Percentiles rank a stretch among this genome's conserved stretches.
Conservation (phyloP, 2,888 invertebrate species). For the Rotaria sp. region DNA sequence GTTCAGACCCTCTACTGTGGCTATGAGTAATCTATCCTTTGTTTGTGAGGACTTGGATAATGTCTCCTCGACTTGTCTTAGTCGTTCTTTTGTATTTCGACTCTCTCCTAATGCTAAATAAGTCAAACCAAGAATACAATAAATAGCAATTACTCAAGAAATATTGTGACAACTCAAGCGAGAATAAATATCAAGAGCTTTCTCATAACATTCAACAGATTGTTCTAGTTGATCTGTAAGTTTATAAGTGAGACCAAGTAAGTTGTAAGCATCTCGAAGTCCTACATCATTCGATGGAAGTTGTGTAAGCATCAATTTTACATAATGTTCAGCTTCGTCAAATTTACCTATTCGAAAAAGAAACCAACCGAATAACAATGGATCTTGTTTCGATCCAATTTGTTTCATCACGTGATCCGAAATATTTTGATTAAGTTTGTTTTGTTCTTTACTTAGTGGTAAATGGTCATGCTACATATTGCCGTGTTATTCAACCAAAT, state of each 20-base stretch:
- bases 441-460: not conserved
- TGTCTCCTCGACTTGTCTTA: not conserved
- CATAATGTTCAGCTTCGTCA: not conserved
- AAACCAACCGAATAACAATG: not conserved
- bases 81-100: not conserved
- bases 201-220: not conserved
- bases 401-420: not conserved
- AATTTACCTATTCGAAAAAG: not conserved
- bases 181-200: not conserved
- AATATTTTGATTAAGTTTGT: not conserved
- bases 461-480: not conserved
- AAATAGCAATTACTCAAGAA: not conserved
- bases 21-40: not conserved
- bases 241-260: not conserved
- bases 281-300: not conserved
- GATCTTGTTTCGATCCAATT: not conserved
- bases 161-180: rapidly evolving
- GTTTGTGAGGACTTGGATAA: not conserved
- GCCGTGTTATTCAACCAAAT: not conserved
- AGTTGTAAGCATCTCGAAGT: not conserved
- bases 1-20: not conserved
- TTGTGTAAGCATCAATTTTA: not conserved
- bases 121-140: not conserved
- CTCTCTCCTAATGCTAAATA: not conserved
- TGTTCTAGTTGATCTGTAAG: not conserved